Conservation (phyloP, 2,888 invertebrate genomes). For the Trichopria drosophilae region DNA sequence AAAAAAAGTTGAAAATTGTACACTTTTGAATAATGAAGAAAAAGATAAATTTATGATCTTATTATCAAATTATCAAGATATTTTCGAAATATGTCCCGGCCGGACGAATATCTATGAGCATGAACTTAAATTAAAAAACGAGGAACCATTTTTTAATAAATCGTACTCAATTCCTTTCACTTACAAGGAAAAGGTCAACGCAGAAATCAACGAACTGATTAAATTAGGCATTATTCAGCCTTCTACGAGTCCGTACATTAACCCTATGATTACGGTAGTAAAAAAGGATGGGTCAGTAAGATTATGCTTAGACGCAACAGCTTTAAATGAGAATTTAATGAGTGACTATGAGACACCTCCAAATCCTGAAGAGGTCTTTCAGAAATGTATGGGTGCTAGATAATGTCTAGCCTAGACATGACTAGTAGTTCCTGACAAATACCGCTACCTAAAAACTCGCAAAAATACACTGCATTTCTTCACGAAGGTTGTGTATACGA, state of each 20-base stretch:
- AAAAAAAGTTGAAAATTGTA: too few species aligned
- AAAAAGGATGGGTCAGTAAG: too few species aligned
- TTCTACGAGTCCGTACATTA: too few species aligned
- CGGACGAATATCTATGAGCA: too few species aligned
- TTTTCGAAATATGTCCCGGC: too few species aligned
- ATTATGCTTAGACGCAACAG: slow-evolving; percentile 11
- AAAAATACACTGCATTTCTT: too few species aligned
- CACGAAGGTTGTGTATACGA: too few species aligned
- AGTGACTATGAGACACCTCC: too few species aligned
- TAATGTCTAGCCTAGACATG: slow-evolving; percentile 4
- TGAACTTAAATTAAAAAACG: not conserved
- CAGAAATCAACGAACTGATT: slow-evolving; percentile 1
- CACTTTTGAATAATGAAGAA: too few species aligned
- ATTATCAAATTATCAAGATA: too few species aligned
- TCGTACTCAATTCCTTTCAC: not conserved
- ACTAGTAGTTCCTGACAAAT: slow-evolving; percentile 9
- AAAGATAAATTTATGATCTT: too few species aligned
- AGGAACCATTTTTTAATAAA: not conserved
- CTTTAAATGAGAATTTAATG: slow-evolving; percentile 3
- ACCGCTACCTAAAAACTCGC: slow-evolving; percentile 1
- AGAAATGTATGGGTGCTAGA: not conserved
- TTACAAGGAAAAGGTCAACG: not conserved
- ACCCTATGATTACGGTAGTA: too few species aligned
- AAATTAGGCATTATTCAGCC: not conserved
- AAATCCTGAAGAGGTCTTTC: not conserved